These are phyloP conservation scores for Lysiphlebus fabarum DNA, from an alignment of 1,140 invertebrate species.

Conservation along the genomic window DNA sequence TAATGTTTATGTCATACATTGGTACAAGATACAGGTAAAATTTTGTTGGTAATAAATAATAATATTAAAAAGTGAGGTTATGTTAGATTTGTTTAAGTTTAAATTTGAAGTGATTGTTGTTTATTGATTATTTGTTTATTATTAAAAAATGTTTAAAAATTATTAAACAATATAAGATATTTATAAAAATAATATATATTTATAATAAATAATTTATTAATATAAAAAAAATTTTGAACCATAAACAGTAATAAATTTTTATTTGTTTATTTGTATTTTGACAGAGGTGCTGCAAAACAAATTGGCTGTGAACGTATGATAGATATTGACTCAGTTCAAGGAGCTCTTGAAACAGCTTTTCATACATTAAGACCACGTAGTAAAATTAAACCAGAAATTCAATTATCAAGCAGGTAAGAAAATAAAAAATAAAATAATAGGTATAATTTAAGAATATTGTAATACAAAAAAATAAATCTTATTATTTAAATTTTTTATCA, in stretches of 20 bases:
- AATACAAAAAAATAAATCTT: slow-evolving; percentile 6
- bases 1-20: slow-evolving; percentile 40
- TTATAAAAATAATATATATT: background rate
- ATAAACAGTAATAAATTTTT: slow-evolving; percentile 14
- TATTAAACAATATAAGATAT: no score
- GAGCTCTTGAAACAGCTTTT: slow-evolving; percentile 62
- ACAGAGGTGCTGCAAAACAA: slow-evolving; percentile 58
- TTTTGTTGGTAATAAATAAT: slow-evolving; percentile 6
- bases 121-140: no score
- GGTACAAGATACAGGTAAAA: slow-evolving; percentile 43
- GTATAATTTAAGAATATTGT: no score
- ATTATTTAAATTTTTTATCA: slow-evolving; percentile 41
- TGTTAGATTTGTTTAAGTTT: no score
- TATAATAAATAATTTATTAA: background rate
- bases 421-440: background rate
- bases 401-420: slow-evolving; percentile 64
- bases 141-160: no score
- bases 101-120: background rate
- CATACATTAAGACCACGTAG: slow-evolving; percentile 42
- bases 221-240: background rate
- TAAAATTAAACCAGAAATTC: slow-evolving; percentile 39
- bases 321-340: slow-evolving; percentile 63
- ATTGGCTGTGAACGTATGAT: slow-evolving; percentile 36
- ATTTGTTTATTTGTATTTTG: slow-evolving; percentile 22
- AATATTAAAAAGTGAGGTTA: background rate